Percentiles rank a stretch among this genome's conserved stretches.
Evolutionary conservation across 2,113 vertebrate species (phyloP).

Genomic region (Tupaia chinensis): DNA sequence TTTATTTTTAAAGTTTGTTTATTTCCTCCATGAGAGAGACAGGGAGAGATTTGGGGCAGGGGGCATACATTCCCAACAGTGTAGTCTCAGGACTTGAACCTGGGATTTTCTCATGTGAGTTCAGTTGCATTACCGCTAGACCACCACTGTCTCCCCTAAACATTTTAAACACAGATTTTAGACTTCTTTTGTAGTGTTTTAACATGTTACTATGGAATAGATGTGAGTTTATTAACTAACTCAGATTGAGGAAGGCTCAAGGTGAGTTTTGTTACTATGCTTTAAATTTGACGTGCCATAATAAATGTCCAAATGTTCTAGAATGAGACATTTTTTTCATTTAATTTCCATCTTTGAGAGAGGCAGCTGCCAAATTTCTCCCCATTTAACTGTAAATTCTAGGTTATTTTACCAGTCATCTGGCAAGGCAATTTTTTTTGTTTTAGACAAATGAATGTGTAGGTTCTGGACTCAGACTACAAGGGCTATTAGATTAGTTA

Average conservation of each 20-base stretch:
- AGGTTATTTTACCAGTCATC: neutral
- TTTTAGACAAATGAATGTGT: slow-evolving; percentile 43
- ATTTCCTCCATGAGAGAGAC: too few relatives aligned
- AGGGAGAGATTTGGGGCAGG: too few relatives aligned
- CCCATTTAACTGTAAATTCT: slow-evolving; percentile 18
- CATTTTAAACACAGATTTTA: slow-evolving; percentile 39
- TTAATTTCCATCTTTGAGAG: slow-evolving; percentile 43
- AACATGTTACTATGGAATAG: neutral
- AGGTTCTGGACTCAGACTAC: neutral
- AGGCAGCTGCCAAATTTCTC: neutral
- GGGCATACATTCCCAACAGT: too few relatives aligned
- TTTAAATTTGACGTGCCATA: slow-evolving; percentile 5
- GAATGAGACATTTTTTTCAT: neutral
- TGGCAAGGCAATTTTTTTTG: slow-evolving; percentile 14
- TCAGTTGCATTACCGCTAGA: too few relatives aligned
- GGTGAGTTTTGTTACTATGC: slow-evolving; percentile 23
- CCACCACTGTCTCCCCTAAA: too few relatives aligned
- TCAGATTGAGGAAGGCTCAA: neutral
- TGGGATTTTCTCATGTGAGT: too few relatives aligned
- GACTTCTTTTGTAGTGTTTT: neutral
- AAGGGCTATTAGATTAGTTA: neutral
- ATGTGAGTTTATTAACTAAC: slow-evolving; percentile 37
- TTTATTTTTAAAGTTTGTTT: too few relatives aligned
- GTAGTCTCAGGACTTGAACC: too few relatives aligned
- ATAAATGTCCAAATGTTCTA: neutral